Conservation (phyloP, 2,797 vertebrate genomes). For the Lates japonicus region DNA sequence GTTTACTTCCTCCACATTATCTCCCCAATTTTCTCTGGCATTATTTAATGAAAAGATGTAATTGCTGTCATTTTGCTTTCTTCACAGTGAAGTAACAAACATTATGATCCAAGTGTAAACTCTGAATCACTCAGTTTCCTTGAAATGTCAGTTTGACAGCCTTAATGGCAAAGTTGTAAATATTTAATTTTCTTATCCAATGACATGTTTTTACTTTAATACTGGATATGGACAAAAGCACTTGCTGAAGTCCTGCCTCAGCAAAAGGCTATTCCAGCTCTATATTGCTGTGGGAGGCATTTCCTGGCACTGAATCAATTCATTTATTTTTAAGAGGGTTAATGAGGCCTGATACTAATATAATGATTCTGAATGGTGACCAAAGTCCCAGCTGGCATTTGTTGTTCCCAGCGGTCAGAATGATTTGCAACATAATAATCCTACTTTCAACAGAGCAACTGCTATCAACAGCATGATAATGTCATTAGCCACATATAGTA, state of each 20-base stretch:
- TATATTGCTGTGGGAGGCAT: slow-evolving; percentile 27
- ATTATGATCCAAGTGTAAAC: slow-evolving; percentile 16
- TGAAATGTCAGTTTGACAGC: slow-evolving; percentile 8
- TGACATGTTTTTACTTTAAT: slow-evolving; percentile 14
- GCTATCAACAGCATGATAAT: slow-evolving; percentile 7
- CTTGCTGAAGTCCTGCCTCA: background rate
- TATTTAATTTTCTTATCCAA: slow-evolving; percentile 20
- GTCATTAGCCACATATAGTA: slow-evolving; percentile 14
- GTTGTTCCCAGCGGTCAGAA: slow-evolving; percentile 19
- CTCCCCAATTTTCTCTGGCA: too few relatives aligned
- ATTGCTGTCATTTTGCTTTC: slow-evolving; percentile 6
- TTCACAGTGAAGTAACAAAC: slow-evolving; percentile 7
- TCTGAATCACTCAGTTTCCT: slow-evolving; percentile 2
- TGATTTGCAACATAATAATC: slow-evolving; percentile 48
- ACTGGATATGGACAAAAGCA: slow-evolving; percentile 10
- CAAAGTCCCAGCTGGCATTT: slow-evolving; percentile 34
- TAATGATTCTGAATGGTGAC: slow-evolving; percentile 56
- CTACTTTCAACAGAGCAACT: slow-evolving; percentile 27
- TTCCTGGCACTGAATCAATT: slow-evolving; percentile 42
- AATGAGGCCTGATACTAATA: slow-evolving; percentile 55
- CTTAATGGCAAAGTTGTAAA: slow-evolving; percentile 18
- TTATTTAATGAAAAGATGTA: slow-evolving; percentile 8
- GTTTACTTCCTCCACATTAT: background rate
- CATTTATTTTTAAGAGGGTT: slow-evolving; percentile 60
- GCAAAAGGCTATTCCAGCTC: slow-evolving; percentile 2